phyloP scores from a whole-genome alignment of 2,888 invertebrate genomes.

The Geophilus truncorum region DNA sequence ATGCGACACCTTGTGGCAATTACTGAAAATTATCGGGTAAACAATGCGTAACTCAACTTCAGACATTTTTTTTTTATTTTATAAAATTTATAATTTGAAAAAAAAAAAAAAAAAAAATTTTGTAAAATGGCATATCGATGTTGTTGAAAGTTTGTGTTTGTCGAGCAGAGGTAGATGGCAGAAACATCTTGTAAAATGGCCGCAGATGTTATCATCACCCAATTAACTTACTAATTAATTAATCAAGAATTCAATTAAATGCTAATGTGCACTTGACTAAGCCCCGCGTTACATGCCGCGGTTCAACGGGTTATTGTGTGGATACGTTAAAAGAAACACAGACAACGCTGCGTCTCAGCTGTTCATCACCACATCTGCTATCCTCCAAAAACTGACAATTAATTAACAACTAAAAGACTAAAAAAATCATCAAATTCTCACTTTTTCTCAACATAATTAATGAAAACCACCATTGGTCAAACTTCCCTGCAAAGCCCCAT shows the following conservation, averaged over 20 bases:
- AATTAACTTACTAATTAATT: conserved; percentile 32
- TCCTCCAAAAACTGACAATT: background rate
- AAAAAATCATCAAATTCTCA: no score
- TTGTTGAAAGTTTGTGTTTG: background rate
- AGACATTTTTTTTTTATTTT: background rate
- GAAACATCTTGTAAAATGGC: background rate
- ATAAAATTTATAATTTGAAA: no score
- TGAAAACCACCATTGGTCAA: no score
- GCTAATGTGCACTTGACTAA: conserved; percentile 5
- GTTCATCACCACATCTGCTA: background rate
- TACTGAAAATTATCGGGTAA: background rate
- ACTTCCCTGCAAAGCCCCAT: no score
- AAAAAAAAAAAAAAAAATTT: background rate
- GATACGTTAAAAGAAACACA: background rate
- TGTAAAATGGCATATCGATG: background rate
- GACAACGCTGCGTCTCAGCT: background rate
- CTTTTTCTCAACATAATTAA: no score
- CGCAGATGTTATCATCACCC: conserved; percentile 29
- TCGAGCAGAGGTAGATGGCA: background rate
- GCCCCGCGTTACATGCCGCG: background rate
- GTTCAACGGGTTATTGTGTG: background rate
- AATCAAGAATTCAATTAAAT: conserved; percentile 33
- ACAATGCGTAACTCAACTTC: background rate
- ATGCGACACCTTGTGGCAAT: background rate
- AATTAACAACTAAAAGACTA: background rate